A percentile compares a stretch with the other conserved stretches of the same genome.
Conservation (phyloP, 37 sponge, comb jelly and placozoan species). For the Aphrocallistes beatrix region DNA sequence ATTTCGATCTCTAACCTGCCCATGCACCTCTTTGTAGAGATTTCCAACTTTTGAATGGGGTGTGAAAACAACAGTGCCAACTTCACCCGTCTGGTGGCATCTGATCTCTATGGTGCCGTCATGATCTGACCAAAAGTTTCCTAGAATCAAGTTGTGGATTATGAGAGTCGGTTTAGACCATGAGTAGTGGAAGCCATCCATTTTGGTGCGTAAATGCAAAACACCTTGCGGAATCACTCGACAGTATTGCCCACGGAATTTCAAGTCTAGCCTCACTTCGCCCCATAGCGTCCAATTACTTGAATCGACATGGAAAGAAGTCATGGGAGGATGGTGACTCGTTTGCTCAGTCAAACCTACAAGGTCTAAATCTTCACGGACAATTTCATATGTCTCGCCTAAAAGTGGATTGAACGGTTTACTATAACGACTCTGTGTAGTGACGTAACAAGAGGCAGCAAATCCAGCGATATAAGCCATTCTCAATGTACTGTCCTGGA, state of each 20-base stretch:
- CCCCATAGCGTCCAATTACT: constrained; percentile 85
- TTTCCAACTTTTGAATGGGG: constrained; percentile 57
- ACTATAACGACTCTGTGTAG: constrained; percentile 66
- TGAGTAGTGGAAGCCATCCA: constrained; percentile 57
- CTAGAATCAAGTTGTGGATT: constrained; percentile 86
- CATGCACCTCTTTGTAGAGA: constrained; percentile 51
- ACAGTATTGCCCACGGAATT: constrained; percentile 73
- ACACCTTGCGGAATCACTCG: constrained; percentile 62
- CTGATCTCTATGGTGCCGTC: constrained; percentile 74
- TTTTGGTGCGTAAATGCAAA: constrained; percentile 57
- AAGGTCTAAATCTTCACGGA: constrained; percentile 41
- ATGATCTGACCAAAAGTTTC: constrained; percentile 86
- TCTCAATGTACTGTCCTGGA: constrained; percentile 10
- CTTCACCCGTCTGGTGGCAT: constrained; percentile 66
- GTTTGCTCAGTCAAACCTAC: constrained; percentile 64
- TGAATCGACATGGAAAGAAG: constrained; percentile 63
- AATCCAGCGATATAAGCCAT: constrained; percentile 62
- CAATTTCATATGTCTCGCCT: constrained; percentile 81
- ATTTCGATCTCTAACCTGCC: constrained; percentile 37
- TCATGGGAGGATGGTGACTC: constrained; percentile 88
- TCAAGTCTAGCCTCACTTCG: constrained; percentile 79
- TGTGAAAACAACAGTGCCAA: constrained; percentile 46
- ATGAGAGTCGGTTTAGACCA: constrained; percentile 79
- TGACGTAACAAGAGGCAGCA: constrained; percentile 39
- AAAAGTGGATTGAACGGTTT: constrained; percentile 95